Evolutionary conservation across 2,797 vertebrate species (phyloP).

Genomic region (Helicolenus hilgendorfi): DNA sequence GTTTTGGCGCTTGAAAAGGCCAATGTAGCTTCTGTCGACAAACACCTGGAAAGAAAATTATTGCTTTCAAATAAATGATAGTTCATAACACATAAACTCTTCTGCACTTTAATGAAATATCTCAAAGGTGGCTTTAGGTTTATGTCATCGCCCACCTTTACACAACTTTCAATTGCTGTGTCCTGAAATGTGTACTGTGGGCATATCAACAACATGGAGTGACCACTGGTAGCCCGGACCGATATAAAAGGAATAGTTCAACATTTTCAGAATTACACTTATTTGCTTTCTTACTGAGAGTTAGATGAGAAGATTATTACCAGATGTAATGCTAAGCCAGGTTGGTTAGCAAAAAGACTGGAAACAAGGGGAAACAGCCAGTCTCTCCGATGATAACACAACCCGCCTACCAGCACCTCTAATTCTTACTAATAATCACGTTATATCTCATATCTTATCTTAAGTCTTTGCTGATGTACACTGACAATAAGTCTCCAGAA

Average conservation of each 20-base stretch:
- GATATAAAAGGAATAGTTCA: neutral
- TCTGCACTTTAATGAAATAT: neutral
- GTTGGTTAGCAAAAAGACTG: neutral
- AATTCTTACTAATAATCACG: neutral
- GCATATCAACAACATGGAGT: neutral
- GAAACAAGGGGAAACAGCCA: neutral
- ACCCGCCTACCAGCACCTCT: neutral
- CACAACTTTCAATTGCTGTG: neutral
- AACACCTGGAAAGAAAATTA: conserved; percentile 91
- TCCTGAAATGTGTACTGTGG: neutral
- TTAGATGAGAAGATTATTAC: neutral
- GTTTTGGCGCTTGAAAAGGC: conserved; percentile 92
- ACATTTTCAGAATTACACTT: neutral
- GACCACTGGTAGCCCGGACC: neutral
- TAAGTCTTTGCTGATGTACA: neutral
- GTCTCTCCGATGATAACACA: neutral
- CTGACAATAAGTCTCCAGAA: neutral
- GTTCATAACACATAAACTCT: neutral
- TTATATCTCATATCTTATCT: neutral
- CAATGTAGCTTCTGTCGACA: conserved; percentile 93
- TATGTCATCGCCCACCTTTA: neutral
- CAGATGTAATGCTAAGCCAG: neutral
- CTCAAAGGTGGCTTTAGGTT: neutral
- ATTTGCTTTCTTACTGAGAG: neutral
- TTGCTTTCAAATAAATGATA: neutral